Conservation (phyloP, 2,797 vertebrate genomes). For the Pitangus sulphuratus region DNA sequence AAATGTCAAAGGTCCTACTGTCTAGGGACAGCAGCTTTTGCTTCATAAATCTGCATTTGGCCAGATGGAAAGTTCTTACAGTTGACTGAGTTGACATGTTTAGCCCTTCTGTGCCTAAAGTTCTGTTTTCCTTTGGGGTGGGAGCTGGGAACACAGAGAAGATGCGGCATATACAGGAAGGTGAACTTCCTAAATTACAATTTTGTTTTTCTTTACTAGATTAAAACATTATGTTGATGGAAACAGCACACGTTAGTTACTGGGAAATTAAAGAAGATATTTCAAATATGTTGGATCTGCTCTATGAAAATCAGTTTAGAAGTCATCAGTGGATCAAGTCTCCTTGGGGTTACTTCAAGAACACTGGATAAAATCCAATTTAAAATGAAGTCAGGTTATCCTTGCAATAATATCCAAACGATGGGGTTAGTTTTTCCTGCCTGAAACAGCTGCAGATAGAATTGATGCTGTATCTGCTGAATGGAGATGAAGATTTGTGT, state of each 20-base stretch:
- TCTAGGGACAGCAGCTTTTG: background rate
- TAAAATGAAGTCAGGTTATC: constrained; percentile 49
- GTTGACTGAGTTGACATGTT: background rate
- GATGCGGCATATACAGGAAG: background rate
- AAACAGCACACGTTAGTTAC: background rate
- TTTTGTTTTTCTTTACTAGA: background rate
- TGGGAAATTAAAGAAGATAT: constrained; percentile 53
- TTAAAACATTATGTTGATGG: constrained; percentile 19
- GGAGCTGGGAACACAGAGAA: background rate
- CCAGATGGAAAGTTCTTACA: background rate
- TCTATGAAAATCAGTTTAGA: constrained; percentile 34
- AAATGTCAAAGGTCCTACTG: background rate
- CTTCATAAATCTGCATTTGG: background rate
- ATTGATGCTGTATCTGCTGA: background rate
- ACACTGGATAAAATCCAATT: constrained; percentile 59
- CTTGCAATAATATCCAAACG: background rate
- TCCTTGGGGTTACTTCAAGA: constrained; percentile 42
- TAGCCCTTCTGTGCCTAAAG: background rate
- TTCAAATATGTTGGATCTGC: constrained; percentile 35
- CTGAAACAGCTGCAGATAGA: constrained; percentile 6
- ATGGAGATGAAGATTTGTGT: background rate
- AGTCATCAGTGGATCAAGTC: constrained; percentile 26
- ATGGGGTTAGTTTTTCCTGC: constrained; percentile 1
- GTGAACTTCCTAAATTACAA: background rate
- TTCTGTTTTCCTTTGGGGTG: background rate